Conservation (phyloP, 2,113 vertebrate species). For the Phalacrocorax aristotelis region DNA sequence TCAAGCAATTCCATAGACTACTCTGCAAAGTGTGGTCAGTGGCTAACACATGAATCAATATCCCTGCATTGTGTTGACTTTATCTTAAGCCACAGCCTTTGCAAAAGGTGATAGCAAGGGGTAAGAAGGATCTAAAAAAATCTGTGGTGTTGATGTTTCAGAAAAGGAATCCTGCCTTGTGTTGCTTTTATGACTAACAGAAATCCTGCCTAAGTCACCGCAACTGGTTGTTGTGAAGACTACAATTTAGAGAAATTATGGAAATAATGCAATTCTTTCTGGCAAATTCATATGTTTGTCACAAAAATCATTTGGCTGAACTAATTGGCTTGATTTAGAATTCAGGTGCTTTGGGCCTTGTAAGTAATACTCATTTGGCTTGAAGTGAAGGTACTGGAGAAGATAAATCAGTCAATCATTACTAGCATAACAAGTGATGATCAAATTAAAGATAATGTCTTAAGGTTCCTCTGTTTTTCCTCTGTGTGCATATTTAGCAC, state of each 20-base stretch:
- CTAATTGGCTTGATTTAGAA: background rate
- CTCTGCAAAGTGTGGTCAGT: background rate
- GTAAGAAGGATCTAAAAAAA: background rate
- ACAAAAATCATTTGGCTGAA: background rate
- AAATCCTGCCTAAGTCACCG: background rate
- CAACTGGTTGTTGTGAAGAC: background rate
- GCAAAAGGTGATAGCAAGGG: background rate
- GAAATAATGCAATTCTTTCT: background rate
- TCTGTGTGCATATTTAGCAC: constrained; percentile 10
- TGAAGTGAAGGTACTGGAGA: background rate
- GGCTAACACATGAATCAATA: background rate
- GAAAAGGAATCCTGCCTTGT: background rate
- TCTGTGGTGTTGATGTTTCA: background rate
- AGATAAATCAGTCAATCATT: background rate
- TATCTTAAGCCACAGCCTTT: background rate
- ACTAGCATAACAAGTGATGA: background rate
- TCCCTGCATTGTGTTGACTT: background rate
- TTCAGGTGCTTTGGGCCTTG: background rate
- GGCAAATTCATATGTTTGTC: background rate
- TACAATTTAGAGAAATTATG: background rate
- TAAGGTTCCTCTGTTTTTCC: background rate
- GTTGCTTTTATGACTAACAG: background rate
- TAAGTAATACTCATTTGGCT: background rate
- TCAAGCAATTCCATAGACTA: background rate
- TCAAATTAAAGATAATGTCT: constrained; percentile 26